Evolutionary conservation across 2,888 invertebrate species (phyloP).

Genomic region (Luperina nickerlii): DNA sequence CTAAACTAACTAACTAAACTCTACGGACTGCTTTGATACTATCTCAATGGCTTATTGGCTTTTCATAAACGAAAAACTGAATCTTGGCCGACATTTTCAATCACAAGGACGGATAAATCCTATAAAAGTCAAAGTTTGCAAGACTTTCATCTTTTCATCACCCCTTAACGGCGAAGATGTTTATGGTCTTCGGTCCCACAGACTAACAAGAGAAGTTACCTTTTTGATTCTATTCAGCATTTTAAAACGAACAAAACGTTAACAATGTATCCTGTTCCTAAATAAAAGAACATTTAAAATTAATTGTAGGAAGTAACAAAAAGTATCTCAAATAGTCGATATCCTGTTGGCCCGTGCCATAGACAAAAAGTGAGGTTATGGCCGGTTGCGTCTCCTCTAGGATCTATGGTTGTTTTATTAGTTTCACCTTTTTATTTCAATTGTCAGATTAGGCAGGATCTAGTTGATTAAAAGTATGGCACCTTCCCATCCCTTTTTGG

Average conservation of each 20-base stretch:
- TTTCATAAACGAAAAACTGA: background rate
- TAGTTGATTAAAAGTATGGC: background rate
- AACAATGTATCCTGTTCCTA: slow-evolving; percentile 22
- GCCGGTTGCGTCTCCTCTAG: slow-evolving; percentile 50
- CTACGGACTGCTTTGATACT: too few relatives aligned
- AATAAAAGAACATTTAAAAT: slow-evolving; percentile 42
- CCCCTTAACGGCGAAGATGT: background rate
- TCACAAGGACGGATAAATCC: background rate
- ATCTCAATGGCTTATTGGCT: too few relatives aligned
- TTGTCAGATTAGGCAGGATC: slow-evolving; percentile 4
- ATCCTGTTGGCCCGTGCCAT: slow-evolving; percentile 71
- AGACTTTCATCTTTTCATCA: too few relatives aligned
- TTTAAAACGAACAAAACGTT: slow-evolving; percentile 17
- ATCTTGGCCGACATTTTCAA: background rate
- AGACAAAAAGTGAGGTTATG: slow-evolving; percentile 63
- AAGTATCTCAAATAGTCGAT: slow-evolving; percentile 59
- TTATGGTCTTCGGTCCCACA: background rate
- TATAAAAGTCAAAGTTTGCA: background rate
- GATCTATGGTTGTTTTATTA: slow-evolving; percentile 62
- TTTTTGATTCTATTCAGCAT: background rate
- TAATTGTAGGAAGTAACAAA: slow-evolving; percentile 64
- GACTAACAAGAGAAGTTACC: too few relatives aligned
- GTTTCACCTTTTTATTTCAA: slow-evolving; percentile 41
- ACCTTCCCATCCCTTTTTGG: background rate
- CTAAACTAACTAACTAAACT: too few relatives aligned